These are phyloP conservation scores for Nasonia longicornis DNA, from an alignment of 1,140 invertebrate genomes.

Conservation along the genomic window DNA sequence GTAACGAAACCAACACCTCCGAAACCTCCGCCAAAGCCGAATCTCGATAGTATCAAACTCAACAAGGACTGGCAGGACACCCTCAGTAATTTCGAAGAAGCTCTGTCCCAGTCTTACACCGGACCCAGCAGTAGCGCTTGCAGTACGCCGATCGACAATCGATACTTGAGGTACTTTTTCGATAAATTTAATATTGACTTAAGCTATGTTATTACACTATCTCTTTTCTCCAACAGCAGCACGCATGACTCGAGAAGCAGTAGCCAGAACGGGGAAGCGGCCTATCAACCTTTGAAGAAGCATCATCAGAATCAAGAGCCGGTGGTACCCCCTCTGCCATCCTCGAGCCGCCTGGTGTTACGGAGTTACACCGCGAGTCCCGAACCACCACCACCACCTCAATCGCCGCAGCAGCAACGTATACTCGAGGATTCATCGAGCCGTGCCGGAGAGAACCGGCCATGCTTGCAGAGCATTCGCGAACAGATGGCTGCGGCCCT, in stretches of 20 bases:
- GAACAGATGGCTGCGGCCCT: constrained; percentile 84
- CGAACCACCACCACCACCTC: not conserved
- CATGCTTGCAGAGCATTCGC: constrained; percentile 72
- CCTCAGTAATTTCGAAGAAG: constrained; percentile 78
- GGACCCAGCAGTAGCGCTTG: constrained; percentile 23
- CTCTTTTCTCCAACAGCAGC: not conserved
- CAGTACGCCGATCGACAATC: constrained; percentile 10
- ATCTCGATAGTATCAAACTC: constrained; percentile 24
- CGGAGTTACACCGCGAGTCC: not conserved
- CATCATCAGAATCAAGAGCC: not conserved
- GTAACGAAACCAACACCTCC: constrained; percentile 31
- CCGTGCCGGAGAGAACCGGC: constrained; percentile 32
- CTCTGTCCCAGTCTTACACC: constrained; percentile 40
- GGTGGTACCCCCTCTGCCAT: not conserved
- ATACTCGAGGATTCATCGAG: not conserved
- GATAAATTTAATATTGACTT: no score
- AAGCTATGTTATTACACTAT: no score
- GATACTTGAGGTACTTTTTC: constrained; percentile 29
- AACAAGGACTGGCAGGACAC: constrained; percentile 73
- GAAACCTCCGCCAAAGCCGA: constrained; percentile 40
- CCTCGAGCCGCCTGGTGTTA: constrained; percentile 31
- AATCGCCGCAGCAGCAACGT: not conserved
- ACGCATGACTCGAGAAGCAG: not conserved
- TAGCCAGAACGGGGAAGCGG: not conserved
- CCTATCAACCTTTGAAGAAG: not conserved